Percentiles rank a stretch among this genome's conserved stretches.
phyloP scores from a whole-genome alignment of 2,888 invertebrate genomes.

The Xiphydria camelus region DNA sequence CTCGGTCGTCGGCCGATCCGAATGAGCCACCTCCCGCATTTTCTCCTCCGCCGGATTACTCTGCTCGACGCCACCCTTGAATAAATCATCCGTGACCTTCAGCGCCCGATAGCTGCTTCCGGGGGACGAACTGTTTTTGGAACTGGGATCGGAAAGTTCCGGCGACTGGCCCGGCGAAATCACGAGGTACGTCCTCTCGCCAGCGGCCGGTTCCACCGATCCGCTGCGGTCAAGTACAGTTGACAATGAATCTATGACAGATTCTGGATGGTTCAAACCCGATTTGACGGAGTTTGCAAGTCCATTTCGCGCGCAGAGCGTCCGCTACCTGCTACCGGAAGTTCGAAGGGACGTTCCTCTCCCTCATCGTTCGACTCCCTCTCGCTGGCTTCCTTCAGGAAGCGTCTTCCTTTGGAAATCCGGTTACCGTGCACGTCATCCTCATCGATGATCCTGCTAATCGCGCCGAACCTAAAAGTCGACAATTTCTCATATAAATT shows the following conservation, averaged over 20 bases:
- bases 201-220: conserved; percentile 1
- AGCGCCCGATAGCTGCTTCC: conserved; percentile 38
- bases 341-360: too few relatives aligned
- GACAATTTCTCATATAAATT: too few relatives aligned
- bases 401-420: conserved; percentile 1
- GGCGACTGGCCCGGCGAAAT: not conserved
- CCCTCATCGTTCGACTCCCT: too few relatives aligned
- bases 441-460: too few relatives aligned
- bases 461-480: too few relatives aligned
- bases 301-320: too few relatives aligned
- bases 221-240: conserved; percentile 8
- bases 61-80: conserved; percentile 42
- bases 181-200: conserved; percentile 10
- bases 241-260: conserved; percentile 12
- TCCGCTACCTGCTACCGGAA: too few relatives aligned
- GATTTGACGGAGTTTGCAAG: too few relatives aligned
- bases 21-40: conserved; percentile 5
- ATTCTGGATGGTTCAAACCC: not conserved
- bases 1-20: conserved; percentile 16
- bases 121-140: conserved; percentile 9
- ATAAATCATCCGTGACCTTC: conserved; percentile 43
- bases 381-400: not conserved
- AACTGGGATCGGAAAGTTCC: not conserved
- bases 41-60: conserved; percentile 29
- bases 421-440: not conserved